These are phyloP conservation scores for Mechanitis mazaeus DNA, from an alignment of 2,888 invertebrate species.

Conservation along the genomic window DNA sequence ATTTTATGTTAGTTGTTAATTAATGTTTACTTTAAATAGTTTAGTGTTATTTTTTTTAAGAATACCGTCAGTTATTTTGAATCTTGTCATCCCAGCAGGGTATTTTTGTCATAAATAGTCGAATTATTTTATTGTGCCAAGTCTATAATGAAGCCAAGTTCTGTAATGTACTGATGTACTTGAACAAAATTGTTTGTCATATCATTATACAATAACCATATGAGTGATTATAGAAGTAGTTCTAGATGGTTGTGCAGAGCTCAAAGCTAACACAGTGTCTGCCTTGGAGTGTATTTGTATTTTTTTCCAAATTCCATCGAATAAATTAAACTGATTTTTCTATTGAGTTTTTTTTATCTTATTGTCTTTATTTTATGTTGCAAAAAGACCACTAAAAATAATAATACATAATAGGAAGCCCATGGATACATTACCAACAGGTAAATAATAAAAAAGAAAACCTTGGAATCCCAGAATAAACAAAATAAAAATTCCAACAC, in stretches of 20 bases:
- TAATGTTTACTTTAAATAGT: conserved; percentile 63
- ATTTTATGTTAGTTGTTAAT: conserved; percentile 71
- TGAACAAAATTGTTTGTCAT: conserved; percentile 23
- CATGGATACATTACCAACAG: too few relatives aligned
- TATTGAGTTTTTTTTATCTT: conserved; percentile 41
- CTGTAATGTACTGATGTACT: conserved; percentile 35
- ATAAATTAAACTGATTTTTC: conserved; percentile 68
- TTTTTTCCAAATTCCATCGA: conserved; percentile 68
- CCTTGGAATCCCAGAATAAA: too few relatives aligned
- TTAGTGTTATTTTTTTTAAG: conserved; percentile 58
- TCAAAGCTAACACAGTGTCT: conserved; percentile 51
- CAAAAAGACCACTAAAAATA: too few relatives aligned
- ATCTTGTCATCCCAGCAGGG: conserved; percentile 40
- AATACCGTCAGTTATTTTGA: conserved; percentile 52
- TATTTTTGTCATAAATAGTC: conserved; percentile 41
- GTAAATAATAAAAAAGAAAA: too few relatives aligned
- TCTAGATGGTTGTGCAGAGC: conserved; percentile 51
- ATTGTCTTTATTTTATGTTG: neutral
- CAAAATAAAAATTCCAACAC: too few relatives aligned
- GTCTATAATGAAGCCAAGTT: conserved; percentile 4
- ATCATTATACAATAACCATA: conserved; percentile 35
- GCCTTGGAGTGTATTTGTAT: conserved; percentile 57
- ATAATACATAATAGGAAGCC: too few relatives aligned
- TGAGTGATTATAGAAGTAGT: conserved; percentile 30
- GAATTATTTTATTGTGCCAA: conserved; percentile 42